Conservation (phyloP, 2,113 vertebrate genomes). For the Lycaon pictus region DNA sequence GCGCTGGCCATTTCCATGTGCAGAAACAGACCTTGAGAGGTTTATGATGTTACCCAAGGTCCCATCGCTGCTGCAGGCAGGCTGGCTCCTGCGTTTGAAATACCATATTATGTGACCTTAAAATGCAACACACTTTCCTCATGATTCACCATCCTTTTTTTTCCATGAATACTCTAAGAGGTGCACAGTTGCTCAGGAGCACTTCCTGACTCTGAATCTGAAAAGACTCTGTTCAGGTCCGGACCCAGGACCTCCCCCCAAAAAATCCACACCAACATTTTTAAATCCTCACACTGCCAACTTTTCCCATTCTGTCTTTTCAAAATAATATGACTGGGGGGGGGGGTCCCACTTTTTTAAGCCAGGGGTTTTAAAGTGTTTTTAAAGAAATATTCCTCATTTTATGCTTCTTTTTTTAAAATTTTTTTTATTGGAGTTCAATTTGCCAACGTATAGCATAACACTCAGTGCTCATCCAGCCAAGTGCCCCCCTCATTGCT, state of each 20-base stretch:
- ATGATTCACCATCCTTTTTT: not conserved
- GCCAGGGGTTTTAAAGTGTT: not conserved
- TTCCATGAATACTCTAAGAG: not conserved
- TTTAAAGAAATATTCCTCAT: not conserved
- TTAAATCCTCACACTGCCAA: not conserved
- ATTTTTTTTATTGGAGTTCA: too few relatives aligned
- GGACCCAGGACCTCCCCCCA: not conserved
- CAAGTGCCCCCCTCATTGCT: too few relatives aligned
- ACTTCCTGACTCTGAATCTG: not conserved
- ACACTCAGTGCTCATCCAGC: too few relatives aligned
- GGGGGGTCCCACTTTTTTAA: not conserved
- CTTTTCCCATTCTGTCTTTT: not conserved
- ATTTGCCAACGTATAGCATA: too few relatives aligned
- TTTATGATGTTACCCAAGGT: not conserved
- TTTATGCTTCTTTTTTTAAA: too few relatives aligned
- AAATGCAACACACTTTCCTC: not conserved
- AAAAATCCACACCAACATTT: not conserved
- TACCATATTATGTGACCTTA: not conserved
- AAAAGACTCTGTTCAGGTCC: not conserved
- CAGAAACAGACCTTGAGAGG: not conserved
- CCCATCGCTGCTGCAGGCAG: not conserved
- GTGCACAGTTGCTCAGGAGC: not conserved
- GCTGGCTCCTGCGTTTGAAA: not conserved
- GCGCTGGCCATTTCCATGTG: not conserved
- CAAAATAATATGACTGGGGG: not conserved